A percentile compares a stretch with the other conserved stretches of the same genome.
phyloP scores from a whole-genome alignment of 2,888 invertebrate species.

The Bugula neritina region DNA sequence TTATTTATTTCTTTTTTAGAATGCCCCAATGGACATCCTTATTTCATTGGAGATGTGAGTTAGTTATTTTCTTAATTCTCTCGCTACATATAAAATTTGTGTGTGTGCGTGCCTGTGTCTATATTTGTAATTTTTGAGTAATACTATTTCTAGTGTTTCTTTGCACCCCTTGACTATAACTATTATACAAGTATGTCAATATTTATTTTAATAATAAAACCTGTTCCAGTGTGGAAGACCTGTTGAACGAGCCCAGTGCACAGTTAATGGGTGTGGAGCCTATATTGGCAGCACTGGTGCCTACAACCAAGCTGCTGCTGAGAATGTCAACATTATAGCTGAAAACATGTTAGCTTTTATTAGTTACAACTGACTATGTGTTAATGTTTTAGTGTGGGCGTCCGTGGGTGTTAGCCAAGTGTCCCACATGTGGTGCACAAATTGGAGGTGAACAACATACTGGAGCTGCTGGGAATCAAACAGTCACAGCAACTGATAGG shows the following conservation, averaged over 20 bases:
- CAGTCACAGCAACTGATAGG: too few species aligned
- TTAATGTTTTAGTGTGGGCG: too few species aligned
- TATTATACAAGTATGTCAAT: too few species aligned
- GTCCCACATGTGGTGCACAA: too few species aligned
- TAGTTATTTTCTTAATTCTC: background rate
- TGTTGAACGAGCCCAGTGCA: background rate
- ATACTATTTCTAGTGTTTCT: background rate
- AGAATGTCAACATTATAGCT: background rate
- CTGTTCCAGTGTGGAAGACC: background rate
- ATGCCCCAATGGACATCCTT: constrained; percentile 46
- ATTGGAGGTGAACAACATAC: too few species aligned
- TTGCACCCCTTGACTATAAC: background rate
- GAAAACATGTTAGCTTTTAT: background rate
- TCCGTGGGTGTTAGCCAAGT: too few species aligned
- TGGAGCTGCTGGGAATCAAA: too few species aligned
- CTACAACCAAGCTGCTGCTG: background rate
- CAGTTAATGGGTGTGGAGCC: background rate
- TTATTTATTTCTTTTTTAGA: constrained; percentile 35
- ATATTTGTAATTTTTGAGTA: background rate
- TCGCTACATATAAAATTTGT: too few species aligned
- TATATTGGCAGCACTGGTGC: background rate
- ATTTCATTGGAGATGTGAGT: constrained; percentile 43
- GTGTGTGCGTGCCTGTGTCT: too few species aligned
- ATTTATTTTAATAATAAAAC: background rate
- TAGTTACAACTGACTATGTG: too few species aligned